A percentile compares a stretch with the other conserved stretches of the same genome.
Conservation (phyloP, 1,140 invertebrate species). For the Metopolophium dirhodum region DNA sequence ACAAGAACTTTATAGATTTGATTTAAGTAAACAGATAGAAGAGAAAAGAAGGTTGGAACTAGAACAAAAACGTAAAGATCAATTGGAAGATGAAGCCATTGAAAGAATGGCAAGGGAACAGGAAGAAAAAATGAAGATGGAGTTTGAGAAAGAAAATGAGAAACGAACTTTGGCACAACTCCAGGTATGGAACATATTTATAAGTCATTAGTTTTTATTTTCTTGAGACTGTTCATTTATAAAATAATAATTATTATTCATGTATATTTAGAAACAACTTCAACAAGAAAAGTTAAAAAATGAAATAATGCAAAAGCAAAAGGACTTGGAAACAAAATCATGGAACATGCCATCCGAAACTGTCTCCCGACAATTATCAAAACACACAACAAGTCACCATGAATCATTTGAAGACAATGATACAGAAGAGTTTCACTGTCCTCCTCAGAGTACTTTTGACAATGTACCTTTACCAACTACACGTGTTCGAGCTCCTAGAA, state of each 20-base stretch:
- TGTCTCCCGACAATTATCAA: background rate
- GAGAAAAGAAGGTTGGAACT: slow-evolving; percentile 14
- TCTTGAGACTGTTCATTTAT: background rate
- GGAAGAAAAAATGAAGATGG: slow-evolving; percentile 43
- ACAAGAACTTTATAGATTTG: slow-evolving; percentile 50
- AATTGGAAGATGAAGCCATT: slow-evolving; percentile 46
- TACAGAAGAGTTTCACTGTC: background rate
- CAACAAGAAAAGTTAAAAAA: slow-evolving; percentile 50
- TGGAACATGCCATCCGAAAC: background rate
- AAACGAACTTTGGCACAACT: slow-evolving; percentile 26
- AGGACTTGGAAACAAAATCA: slow-evolving; percentile 1
- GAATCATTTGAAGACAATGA: slow-evolving; percentile 15
- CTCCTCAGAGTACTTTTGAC: slow-evolving; percentile 29
- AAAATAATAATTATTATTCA: background rate
- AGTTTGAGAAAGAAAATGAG: slow-evolving; percentile 38
- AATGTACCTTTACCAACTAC: slow-evolving; percentile 48
- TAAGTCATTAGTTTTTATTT: background rate
- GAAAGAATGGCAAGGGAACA: slow-evolving; percentile 28
- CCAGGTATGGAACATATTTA: slow-evolving; percentile 10
- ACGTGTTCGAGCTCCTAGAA: slow-evolving; percentile 21
- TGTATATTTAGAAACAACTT: background rate
- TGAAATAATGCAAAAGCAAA: slow-evolving; percentile 42
- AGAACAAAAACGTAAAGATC: slow-evolving; percentile 21
- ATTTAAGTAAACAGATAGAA: slow-evolving; percentile 49
- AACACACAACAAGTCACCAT: background rate